phyloP scores from a whole-genome alignment of 2,797 vertebrate species.

The Sebastes kiyomatsui region DNA sequence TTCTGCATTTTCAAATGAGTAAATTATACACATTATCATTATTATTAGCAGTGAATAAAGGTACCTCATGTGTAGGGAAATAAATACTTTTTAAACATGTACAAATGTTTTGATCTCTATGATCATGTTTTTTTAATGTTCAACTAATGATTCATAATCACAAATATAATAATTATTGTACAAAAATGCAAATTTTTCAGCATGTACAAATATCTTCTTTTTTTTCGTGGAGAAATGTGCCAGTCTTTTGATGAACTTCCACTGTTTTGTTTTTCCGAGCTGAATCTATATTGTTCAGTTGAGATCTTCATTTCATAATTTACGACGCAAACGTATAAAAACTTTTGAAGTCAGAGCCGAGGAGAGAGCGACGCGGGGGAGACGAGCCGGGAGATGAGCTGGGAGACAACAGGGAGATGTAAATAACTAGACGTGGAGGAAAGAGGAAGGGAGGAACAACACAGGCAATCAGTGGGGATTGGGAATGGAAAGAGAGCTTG shows the following conservation, averaged over 20 bases:
- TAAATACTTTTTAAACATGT: background rate
- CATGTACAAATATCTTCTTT: background rate
- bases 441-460: conserved; percentile 36
- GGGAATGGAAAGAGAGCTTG: background rate
- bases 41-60: background rate
- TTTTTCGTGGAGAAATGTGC: background rate
- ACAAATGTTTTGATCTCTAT: background rate
- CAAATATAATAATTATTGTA: background rate
- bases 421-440: conserved; percentile 44
- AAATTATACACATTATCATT: background rate
- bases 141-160: background rate
- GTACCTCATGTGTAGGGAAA: background rate
- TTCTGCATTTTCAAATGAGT: background rate
- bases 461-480: conserved; percentile 30
- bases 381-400: background rate
- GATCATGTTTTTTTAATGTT: background rate
- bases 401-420: conserved; percentile 43
- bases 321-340: conserved; percentile 13
- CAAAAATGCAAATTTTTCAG: conserved; percentile 3
- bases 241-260: background rate
- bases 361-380: conserved; percentile 15
- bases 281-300: background rate
- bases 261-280: conserved; percentile 22
- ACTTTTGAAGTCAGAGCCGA: conserved; percentile 37
- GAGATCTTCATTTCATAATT: conserved; percentile 35